Evolutionary conservation across 2,888 invertebrate genomes (phyloP).

Genomic region (Helicoverpa assulta): DNA sequence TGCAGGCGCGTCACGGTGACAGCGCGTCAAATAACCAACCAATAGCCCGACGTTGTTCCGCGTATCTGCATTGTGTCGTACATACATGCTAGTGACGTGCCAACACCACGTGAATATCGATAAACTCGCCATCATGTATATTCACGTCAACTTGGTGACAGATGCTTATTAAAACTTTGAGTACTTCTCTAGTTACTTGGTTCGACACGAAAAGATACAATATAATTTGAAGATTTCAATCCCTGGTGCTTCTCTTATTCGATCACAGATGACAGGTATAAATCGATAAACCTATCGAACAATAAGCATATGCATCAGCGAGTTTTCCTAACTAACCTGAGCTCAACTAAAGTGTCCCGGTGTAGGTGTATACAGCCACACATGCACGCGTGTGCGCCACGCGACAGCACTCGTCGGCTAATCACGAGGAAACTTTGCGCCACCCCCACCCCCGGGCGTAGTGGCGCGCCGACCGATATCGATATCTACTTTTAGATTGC

Average conservation of each 20-base stretch:
- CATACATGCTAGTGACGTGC: conserved; percentile 32
- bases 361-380: conserved; percentile 17
- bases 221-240: not conserved
- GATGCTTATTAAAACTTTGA: no score
- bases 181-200: no score
- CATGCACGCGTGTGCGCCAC: conserved; percentile 47
- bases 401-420: conserved; percentile 75
- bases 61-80: conserved; percentile 47
- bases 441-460: conserved; percentile 58
- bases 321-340: not conserved
- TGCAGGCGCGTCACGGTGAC: conserved; percentile 17
- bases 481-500: conserved; percentile 53
- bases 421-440: conserved; percentile 80
- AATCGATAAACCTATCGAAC: not conserved
- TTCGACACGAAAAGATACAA: not conserved
- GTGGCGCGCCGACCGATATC: conserved; percentile 61
- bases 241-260: not conserved
- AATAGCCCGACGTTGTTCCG: conserved; percentile 42
- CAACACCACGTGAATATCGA: conserved; percentile 6
- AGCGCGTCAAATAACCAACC: conserved; percentile 48
- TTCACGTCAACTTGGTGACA: no score
- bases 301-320: not conserved
- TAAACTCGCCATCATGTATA: not conserved
- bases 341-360: conserved; percentile 13
- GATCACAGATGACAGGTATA: not conserved